phyloP scores from a whole-genome alignment of 37 sponge, comb jelly and placozoan species.

The Spongilla lacustris region DNA sequence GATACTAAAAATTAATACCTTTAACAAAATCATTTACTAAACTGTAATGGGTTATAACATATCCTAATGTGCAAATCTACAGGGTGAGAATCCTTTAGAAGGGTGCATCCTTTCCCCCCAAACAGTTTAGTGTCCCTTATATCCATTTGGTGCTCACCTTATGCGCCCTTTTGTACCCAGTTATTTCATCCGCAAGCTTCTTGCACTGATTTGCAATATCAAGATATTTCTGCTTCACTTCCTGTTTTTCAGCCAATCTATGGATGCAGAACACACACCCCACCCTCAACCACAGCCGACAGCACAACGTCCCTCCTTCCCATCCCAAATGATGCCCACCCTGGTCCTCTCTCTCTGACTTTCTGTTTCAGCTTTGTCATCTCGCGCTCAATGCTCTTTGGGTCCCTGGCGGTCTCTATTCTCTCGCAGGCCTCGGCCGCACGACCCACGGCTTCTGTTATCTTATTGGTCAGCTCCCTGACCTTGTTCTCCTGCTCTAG shows the following conservation, averaged over 20 bases:
- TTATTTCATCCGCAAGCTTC: conserved; percentile 28
- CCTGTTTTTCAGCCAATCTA: conserved; percentile 30
- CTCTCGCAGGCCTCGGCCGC: conserved; percentile 33
- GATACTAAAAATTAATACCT: no score
- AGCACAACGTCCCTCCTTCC: neutral
- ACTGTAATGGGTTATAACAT: no score
- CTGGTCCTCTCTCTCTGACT: conserved; percentile 45
- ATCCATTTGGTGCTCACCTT: no score
- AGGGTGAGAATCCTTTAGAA: no score
- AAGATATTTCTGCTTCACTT: conserved; percentile 29
- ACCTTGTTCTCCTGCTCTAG: neutral
- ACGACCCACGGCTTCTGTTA: conserved; percentile 16
- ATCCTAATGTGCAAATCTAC: no score
- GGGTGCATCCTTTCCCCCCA: no score
- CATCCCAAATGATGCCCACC: neutral
- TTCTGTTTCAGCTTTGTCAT: conserved; percentile 61
- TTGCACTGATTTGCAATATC: conserved; percentile 59
- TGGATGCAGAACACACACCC: neutral
- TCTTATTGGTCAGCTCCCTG: neutral
- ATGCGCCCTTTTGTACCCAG: conserved; percentile 43
- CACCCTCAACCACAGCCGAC: neutral
- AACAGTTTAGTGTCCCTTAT: no score
- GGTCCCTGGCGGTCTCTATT: conserved; percentile 46
- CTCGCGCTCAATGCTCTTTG: conserved; percentile 59
- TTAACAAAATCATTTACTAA: no score